A percentile compares a stretch with the other conserved stretches of the same genome.
These are phyloP conservation scores for Graphium colonna DNA, from an alignment of 2,888 invertebrate genomes.

Conservation along the genomic window DNA sequence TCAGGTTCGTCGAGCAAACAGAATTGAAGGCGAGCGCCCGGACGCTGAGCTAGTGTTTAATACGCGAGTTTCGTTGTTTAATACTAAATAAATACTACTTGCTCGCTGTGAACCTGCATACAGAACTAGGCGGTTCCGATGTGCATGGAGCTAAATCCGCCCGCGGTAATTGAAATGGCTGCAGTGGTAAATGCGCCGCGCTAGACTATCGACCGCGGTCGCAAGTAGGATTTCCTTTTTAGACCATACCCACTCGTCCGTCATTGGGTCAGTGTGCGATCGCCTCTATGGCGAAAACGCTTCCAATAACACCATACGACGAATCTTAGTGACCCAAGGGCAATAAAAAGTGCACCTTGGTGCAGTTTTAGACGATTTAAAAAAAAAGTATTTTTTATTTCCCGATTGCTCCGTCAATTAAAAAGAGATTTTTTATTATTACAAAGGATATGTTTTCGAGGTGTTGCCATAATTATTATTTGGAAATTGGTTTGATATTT, in stretches of 20 bases:
- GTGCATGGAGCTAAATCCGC: conserved; percentile 29
- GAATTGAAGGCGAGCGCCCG: too few species aligned
- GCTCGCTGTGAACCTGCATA: too few species aligned
- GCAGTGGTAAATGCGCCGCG: conserved; percentile 47
- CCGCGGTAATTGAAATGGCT: conserved; percentile 42
- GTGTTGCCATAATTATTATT: background rate
- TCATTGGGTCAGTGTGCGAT: conserved; percentile 74
- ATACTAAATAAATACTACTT: too few species aligned
- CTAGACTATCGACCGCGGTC: conserved; percentile 60
- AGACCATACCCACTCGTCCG: conserved; percentile 57
- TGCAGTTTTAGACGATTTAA: too few species aligned
- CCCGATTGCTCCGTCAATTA: too few species aligned
- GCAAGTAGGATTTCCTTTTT: conserved; percentile 80
- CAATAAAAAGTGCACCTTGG: background rate
- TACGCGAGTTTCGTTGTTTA: too few species aligned
- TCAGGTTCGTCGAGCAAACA: too few species aligned
- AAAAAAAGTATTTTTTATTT: too few species aligned
- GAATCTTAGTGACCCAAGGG: background rate
- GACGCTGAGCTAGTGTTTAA: too few species aligned
- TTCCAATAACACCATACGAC: conserved; percentile 14
- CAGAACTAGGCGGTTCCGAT: background rate
- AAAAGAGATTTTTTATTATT: too few species aligned
- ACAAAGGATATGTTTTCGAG: too few species aligned
- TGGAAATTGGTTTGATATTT: too few species aligned
- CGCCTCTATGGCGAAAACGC: conserved; percentile 23